A percentile compares a stretch with the other conserved stretches of the same genome.
Conservation (phyloP, 2,797 vertebrate species). For the Amblyraja radiata region DNA sequence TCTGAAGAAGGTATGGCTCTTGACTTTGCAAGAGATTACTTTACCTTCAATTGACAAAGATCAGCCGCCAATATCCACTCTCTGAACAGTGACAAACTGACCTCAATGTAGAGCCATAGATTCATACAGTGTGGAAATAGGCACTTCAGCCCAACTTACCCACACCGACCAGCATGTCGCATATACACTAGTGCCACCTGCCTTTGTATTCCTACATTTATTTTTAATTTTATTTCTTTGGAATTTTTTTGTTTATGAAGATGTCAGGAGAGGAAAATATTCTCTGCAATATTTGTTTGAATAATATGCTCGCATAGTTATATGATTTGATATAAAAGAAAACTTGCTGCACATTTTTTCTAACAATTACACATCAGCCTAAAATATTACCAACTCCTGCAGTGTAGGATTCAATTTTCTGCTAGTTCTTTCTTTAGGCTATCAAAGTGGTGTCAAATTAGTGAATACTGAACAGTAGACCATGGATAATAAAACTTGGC, state of each 20-base stretch:
- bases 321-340: not conserved
- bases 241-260: not conserved
- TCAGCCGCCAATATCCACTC: not conserved
- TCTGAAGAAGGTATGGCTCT: not conserved
- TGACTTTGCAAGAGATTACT: not conserved
- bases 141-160: no score
- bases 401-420: not conserved
- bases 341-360: not conserved
- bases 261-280: not conserved
- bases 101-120: no score
- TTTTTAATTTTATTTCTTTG: not conserved
- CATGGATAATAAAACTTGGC: not conserved
- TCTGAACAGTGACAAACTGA: not conserved
- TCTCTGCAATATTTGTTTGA: not conserved
- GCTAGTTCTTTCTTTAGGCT: not conserved
- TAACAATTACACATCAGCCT: not conserved
- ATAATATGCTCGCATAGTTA: not conserved
- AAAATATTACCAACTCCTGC: not conserved
- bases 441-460: not conserved
- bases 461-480: not conserved
- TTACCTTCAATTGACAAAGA: not conserved
- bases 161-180: no score
- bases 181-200: not conserved
- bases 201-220: not conserved
- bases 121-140: no score